Evolutionary conservation across 2,888 invertebrate genomes (phyloP), one percentile per base, ranked within the genome.

Genomic region (Smittia aterrima): DNA sequence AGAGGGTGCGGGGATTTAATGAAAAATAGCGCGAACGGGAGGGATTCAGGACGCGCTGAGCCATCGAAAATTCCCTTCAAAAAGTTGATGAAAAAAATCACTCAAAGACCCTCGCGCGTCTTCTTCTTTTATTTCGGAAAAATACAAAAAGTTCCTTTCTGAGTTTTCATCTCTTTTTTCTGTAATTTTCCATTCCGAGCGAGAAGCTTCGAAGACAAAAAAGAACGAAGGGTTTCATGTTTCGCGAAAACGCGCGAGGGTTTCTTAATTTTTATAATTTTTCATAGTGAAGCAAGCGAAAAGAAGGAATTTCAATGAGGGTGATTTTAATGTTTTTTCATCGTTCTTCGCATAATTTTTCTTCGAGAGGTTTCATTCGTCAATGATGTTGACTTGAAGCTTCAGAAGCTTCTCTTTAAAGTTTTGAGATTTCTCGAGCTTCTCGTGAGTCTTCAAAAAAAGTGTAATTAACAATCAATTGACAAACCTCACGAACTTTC

Each of bases 291-390:
- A 58, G n/a, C 7, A 22, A 58, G 58, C 7, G 22, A 18, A 22
- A 58, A 66, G 16, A 66, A 66, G 24, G 66, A 67, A 41, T 67
- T 67, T 67, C 13, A 67, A 67, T 47, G 47, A 67, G 67, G 67
- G 67, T 67, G 67, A 67, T 67, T 67, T 67, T 67, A 41, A 67
- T 67, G 67, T n/a, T 40, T 67, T 67, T 67, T 67, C 22, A 20
- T 58, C 58, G 58, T 18, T 58, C n/a, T 58, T 58, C 58, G 58
- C 58, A 58, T 58, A 58, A 58, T 58, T 58, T 58, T 58, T 58
- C 58, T 58, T 58, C n/a, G 32, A 32, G 9, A 32, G 32, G 32
- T 6, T 32, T 32, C 32, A 9, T 32, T 32, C 9, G 32, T 9
- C 9, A 6, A 32, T 32, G 32, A 32, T 9, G 32, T 32, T 9